phyloP scores from a whole-genome alignment of 2,797 vertebrate species.

The Cynodonichthys magdalenae region DNA sequence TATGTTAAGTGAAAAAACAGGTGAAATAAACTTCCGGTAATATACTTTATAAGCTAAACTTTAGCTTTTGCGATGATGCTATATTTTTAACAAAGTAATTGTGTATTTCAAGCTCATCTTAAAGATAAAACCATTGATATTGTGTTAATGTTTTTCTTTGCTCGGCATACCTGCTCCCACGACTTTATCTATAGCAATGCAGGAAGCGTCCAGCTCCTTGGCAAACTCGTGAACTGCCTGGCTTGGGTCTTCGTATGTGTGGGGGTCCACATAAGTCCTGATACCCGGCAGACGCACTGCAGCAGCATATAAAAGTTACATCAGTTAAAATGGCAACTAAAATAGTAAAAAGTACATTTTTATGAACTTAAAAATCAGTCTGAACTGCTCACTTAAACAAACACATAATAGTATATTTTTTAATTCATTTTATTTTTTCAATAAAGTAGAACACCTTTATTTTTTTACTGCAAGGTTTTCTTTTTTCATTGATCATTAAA shows the following conservation, averaged over 20 bases:
- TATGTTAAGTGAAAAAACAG: no score
- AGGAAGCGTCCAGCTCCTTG: slow-evolving; percentile 93
- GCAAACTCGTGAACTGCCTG: slow-evolving; percentile 98
- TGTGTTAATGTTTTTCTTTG: background rate
- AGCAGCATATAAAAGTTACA: slow-evolving; percentile 31
- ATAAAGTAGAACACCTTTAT: background rate
- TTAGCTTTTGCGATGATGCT: background rate
- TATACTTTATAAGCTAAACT: no score
- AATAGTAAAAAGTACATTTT: no score
- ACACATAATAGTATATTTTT: no score
- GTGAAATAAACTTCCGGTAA: no score
- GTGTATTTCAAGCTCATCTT: no score
- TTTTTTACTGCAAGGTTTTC: background rate
- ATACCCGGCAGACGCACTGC: slow-evolving; percentile 94
- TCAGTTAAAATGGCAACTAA: slow-evolving; percentile 4
- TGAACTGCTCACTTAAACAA: background rate
- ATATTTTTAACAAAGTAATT: background rate
- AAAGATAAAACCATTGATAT: no score
- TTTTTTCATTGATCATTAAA: no score
- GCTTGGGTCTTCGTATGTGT: slow-evolving; percentile 96
- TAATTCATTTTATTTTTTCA: no score
- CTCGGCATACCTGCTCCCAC: slow-evolving; percentile 91
- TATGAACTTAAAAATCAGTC: no score
- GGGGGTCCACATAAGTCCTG: slow-evolving; percentile 94
- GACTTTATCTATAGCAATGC: slow-evolving; percentile 96